Evolutionary conservation across 2,113 vertebrate genomes (phyloP).

Genomic region (Microtus richardsoni): DNA sequence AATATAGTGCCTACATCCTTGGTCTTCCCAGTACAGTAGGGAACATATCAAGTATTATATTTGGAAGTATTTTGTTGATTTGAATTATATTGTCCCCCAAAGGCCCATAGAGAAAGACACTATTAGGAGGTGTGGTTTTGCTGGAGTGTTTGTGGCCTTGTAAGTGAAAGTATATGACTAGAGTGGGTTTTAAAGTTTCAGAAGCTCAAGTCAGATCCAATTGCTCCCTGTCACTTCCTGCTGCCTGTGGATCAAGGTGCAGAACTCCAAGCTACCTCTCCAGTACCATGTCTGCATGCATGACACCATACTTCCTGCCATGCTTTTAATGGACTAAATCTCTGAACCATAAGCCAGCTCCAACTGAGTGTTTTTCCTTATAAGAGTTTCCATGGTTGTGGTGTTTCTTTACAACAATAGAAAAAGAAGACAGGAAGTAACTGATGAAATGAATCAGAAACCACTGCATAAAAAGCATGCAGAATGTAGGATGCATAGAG

Average conservation of each 20-base stretch:
- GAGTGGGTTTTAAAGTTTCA: neutral
- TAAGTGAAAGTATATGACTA: neutral
- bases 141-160: neutral
- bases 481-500: neutral
- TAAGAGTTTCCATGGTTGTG: neutral
- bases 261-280: neutral
- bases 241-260: neutral
- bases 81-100: neutral
- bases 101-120: neutral
- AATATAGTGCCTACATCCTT: rapidly evolving
- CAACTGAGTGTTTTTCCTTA: neutral
- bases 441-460: neutral
- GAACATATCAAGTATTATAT: too few species aligned
- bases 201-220: neutral
- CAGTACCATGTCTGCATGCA: neutral
- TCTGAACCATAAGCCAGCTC: neutral
- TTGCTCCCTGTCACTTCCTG: neutral
- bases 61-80: neutral
- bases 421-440: neutral
- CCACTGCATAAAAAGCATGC: neutral
- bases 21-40: neutral
- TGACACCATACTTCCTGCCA: neutral
- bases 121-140: neutral
- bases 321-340: rapidly evolving
- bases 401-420: neutral